These are phyloP conservation scores for Streptopelia turtur DNA, from an alignment of 2,797 vertebrate genomes.

Conservation along the genomic window DNA sequence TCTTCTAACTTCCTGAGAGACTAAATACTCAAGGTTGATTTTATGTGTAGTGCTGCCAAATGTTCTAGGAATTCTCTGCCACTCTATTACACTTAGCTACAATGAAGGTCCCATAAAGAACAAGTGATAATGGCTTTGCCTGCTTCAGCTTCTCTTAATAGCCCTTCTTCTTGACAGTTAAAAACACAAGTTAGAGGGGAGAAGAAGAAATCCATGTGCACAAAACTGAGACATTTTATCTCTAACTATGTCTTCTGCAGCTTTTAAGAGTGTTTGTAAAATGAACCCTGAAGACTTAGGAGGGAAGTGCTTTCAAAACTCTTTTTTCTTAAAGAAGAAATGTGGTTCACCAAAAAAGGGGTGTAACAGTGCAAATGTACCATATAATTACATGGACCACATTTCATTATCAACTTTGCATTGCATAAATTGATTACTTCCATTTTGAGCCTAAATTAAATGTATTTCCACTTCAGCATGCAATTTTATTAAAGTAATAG, in stretches of 20 bases:
- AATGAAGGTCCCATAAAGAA: not conserved
- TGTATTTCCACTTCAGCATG: not conserved
- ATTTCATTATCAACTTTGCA: not conserved
- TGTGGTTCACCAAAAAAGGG: not conserved
- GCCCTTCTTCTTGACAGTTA: not conserved
- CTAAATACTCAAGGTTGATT: not conserved
- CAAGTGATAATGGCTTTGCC: not conserved
- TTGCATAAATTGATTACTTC: not conserved
- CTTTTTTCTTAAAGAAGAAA: not conserved
- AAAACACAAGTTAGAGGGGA: not conserved
- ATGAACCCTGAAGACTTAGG: not conserved
- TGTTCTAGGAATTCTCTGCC: not conserved
- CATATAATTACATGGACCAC: not conserved
- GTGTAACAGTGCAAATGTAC: not conserved
- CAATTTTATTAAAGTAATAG: not conserved
- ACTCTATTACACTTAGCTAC: conserved; percentile 1
- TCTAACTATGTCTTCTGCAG: not conserved
- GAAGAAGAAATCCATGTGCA: not conserved
- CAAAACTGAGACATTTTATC: not conserved
- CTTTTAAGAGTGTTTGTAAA: not conserved
- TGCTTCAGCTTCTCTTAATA: not conserved
- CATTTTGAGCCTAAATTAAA: not conserved
- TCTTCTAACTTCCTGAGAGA: not conserved
- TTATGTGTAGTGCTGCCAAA: not conserved
- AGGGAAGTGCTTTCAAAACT: not conserved